A percentile compares a stretch with the other conserved stretches of the same genome.
These are phyloP conservation scores for Sebastes paucispinis DNA, from an alignment of 2,797 vertebrate species.

Conservation along the genomic window DNA sequence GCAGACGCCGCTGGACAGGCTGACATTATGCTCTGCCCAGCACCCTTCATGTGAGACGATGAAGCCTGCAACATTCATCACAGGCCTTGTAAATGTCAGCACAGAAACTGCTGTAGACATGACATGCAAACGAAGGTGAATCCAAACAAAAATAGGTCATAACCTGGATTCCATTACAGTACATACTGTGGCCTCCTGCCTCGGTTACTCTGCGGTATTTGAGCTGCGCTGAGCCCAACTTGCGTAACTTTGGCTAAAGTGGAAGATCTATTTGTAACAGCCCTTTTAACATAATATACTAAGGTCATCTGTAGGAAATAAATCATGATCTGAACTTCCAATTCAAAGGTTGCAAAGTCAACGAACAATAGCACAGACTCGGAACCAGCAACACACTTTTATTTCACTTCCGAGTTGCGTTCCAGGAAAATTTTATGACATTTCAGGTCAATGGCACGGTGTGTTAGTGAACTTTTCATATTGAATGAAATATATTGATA, in stretches of 20 bases:
- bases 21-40: slow-evolving; percentile 39
- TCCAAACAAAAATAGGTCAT: slow-evolving; percentile 60
- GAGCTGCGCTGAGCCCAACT: not conserved
- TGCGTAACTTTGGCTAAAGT: slow-evolving; percentile 16
- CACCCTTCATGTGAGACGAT: slow-evolving; percentile 27
- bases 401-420: slow-evolving; percentile 73
- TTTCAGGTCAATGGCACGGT: slow-evolving; percentile 67
- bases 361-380: slow-evolving; percentile 54
- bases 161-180: slow-evolving; percentile 47
- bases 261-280: slow-evolving; percentile 37
- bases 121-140: slow-evolving; percentile 53
- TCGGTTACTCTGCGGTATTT: not conserved
- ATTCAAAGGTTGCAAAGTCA: slow-evolving; percentile 51
- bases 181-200: slow-evolving; percentile 1
- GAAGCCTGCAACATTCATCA: slow-evolving; percentile 58
- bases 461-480: slow-evolving; percentile 69
- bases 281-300: slow-evolving; percentile 11
- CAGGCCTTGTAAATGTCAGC: slow-evolving; percentile 69
- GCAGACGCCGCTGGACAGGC: slow-evolving; percentile 15
- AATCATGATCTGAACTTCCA: slow-evolving; percentile 49
- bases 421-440: slow-evolving; percentile 77
- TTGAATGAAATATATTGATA: slow-evolving; percentile 76
- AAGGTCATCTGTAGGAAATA: slow-evolving; percentile 50
- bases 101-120: slow-evolving; percentile 49
- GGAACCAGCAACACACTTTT: slow-evolving; percentile 61